Conservation (phyloP, 2,113 vertebrate species). For the Vanacampus margaritifer region DNA sequence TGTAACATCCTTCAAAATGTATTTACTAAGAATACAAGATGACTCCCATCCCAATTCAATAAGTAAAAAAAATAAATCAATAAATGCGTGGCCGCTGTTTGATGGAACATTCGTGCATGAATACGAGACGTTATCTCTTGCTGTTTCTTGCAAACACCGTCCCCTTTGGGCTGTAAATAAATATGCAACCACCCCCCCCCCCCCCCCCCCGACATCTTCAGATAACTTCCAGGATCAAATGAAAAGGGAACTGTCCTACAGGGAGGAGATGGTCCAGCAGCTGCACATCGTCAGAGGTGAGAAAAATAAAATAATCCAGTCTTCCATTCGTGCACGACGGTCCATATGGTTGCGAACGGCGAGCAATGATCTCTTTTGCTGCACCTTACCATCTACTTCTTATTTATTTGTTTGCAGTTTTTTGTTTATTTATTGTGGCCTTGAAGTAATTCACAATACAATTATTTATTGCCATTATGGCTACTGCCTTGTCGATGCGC, state of each 20-base stretch:
- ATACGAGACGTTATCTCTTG: no score
- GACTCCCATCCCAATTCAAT: no score
- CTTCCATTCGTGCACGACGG: not conserved
- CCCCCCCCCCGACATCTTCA: conserved; percentile 52
- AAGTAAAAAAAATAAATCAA: no score
- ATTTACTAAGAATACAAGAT: no score
- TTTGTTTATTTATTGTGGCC: not conserved
- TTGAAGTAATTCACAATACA: not conserved
- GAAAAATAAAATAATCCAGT: conserved; percentile 52
- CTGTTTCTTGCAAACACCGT: not conserved
- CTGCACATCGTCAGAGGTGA: conserved; percentile 97
- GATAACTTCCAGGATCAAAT: conserved; percentile 99
- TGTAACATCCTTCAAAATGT: no score
- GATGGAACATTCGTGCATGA: no score
- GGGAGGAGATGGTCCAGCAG: conserved; percentile 98
- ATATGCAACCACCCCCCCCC: not conserved
- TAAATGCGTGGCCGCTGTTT: no score
- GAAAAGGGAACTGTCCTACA: conserved; percentile 95
- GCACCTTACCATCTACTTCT: not conserved
- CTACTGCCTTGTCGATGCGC: not conserved
- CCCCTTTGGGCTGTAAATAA: not conserved
- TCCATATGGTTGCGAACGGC: not conserved
- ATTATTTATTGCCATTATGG: not conserved
- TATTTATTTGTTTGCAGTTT: no score
- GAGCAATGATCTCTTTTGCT: not conserved